Evolutionary conservation across 2,797 vertebrate species (phyloP).

Genomic region (Poecilia velifera): DNA sequence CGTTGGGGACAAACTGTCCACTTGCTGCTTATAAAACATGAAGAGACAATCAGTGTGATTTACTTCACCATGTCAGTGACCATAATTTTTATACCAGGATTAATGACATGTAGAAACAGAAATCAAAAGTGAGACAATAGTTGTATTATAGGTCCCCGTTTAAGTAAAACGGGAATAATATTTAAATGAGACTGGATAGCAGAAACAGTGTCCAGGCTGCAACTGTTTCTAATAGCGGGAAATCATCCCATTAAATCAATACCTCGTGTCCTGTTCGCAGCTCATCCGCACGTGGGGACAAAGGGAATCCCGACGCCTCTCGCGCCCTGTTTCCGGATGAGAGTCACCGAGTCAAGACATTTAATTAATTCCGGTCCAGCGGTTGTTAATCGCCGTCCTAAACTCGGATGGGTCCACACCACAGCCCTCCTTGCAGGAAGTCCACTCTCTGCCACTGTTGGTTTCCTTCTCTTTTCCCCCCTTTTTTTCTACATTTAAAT

Average conservation of each 20-base stretch:
- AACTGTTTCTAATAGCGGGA: neutral
- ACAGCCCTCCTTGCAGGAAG: neutral
- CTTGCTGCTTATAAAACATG: neutral
- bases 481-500: neutral
- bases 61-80: neutral
- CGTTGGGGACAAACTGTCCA: neutral
- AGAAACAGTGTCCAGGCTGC: neutral
- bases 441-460: conserved; percentile 8
- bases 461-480: neutral
- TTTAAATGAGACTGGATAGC: neutral
- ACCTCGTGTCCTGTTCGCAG: conserved; percentile 33
- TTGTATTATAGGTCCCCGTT: neutral
- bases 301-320: conserved; percentile 69
- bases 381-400: conserved; percentile 29
- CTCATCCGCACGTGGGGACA: conserved; percentile 74
- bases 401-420: conserved; percentile 25
- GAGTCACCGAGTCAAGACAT: conserved; percentile 10
- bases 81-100: neutral
- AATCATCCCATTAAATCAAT: neutral
- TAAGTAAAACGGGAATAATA: neutral
- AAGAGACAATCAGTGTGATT: neutral
- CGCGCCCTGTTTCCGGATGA: conserved; percentile 20
- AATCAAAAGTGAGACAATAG: neutral
- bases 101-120: neutral
- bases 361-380: conserved; percentile 16